Conservation (phyloP, 2,113 vertebrate species). For the Lycaon pictus region DNA sequence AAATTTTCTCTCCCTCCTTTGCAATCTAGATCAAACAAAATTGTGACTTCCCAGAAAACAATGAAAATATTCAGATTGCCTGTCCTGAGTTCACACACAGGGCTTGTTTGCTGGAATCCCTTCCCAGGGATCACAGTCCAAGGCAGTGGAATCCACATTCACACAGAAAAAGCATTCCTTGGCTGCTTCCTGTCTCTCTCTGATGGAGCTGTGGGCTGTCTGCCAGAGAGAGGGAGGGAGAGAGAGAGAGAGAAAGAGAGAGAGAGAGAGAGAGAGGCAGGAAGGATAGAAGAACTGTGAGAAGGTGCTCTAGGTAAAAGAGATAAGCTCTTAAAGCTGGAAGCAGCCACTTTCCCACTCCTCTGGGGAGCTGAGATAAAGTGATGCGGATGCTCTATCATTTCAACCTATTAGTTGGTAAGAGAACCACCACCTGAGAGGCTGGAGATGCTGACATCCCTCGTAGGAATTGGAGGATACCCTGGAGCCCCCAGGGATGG, state of each 20-base stretch:
- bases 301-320: background rate
- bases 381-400: background rate
- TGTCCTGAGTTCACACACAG: background rate
- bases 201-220: background rate
- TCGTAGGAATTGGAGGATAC: background rate
- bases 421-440: background rate
- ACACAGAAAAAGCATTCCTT: slow-evolving; percentile 2
- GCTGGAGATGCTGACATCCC: background rate
- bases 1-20: background rate
- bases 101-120: background rate
- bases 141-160: background rate
- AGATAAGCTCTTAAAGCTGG: background rate
- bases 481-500: rapidly evolving
- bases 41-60: background rate
- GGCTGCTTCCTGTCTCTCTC: background rate
- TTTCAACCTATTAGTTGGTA: background rate
- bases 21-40: background rate
- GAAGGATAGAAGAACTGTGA: background rate
- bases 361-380: background rate
- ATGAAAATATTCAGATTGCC: background rate
- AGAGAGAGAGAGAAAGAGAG: background rate
- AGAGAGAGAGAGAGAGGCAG: background rate
- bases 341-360: background rate
- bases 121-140: background rate
- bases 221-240: background rate